phyloP scores from a whole-genome alignment of 2,797 vertebrate genomes.

The Melanotaenia pygmaea region DNA sequence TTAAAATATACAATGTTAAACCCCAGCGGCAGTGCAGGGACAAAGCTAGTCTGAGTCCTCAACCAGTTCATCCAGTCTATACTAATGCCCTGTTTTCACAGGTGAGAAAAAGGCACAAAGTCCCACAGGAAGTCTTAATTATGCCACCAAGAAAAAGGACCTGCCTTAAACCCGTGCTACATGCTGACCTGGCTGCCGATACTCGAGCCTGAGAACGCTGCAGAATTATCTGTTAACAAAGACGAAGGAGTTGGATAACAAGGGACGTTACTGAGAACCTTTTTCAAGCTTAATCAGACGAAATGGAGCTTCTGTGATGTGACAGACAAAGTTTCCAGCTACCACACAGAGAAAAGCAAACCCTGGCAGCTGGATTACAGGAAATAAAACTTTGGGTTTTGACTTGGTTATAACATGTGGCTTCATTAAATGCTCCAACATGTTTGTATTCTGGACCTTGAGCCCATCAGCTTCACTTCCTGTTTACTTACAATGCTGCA shows the following conservation, averaged over 20 bases:
- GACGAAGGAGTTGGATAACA: slow-evolving; percentile 11
- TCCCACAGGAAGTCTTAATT: slow-evolving; percentile 69
- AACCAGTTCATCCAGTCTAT: slow-evolving; percentile 76
- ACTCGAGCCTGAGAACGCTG: slow-evolving; percentile 35
- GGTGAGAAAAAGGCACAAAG: slow-evolving; percentile 64
- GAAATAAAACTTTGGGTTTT: slow-evolving; percentile 16
- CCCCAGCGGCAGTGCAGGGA: slow-evolving; percentile 46
- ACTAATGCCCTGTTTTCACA: slow-evolving; percentile 71
- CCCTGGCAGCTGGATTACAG: slow-evolving; percentile 24
- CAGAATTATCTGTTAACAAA: slow-evolving; percentile 39
- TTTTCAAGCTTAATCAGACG: too few relatives aligned
- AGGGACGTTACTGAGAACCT: slow-evolving; percentile 4
- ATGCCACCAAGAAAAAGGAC: slow-evolving; percentile 57
- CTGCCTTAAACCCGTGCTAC: slow-evolving; percentile 51
- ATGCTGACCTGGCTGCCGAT: slow-evolving; percentile 36
- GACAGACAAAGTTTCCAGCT: neutral
- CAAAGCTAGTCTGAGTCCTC: slow-evolving; percentile 70
- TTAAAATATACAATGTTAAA: slow-evolving; percentile 72
- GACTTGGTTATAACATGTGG: slow-evolving; percentile 29
- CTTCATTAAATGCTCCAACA: slow-evolving; percentile 9
- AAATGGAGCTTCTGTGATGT: too few relatives aligned
- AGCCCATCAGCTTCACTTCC: too few relatives aligned
- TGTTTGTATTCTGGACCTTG: too few relatives aligned
- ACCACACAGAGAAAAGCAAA: slow-evolving; percentile 5
- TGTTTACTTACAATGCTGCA: neutral